Evolutionary conservation across 2,888 invertebrate species (phyloP), one percentile per base, ranked within the genome.

Genomic region (Tipula lateralis): DNA sequence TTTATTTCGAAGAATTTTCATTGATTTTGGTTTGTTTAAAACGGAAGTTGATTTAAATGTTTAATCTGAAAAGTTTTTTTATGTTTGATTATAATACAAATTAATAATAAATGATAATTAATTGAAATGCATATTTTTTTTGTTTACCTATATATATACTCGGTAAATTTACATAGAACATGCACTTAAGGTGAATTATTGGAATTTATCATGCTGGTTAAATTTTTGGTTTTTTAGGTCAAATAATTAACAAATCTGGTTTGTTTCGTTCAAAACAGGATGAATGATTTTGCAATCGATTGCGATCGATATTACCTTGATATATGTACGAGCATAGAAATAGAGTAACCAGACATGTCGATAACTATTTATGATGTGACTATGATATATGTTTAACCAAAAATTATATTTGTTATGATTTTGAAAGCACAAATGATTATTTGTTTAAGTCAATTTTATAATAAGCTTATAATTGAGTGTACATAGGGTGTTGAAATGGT

Each of bases 1-100:
- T 66, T 66, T 66, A 66, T 66, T 66, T 66, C 66, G 24, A 66
- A 66, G 66, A 66, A 66, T 66, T 66, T 24, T 66, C 66, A 66
- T 66, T 66, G 66, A 66, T 66, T 66, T 66, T 19, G 19, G 66
- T 66, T 66, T 66, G 66, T 66, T 66, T 24, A 66, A 66, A 66
- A 66, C 66, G 66, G 66, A 66, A 66, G 66, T 66, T 24, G 66
- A 24, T 66, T 9, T 19, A 66, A 66, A 66, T 24, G 24, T 66
- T n/a, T 66, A 66, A 66, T 66, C 24, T 66, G 24, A 66, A 66
- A 24, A 44, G 16, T 66, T 66, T 24, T 24, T 44, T 44, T 44
- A n/a, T 44, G 5, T 36, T 24, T 24, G 66, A 9, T 24, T 24
- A 66, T 2, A 66, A 66, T 66, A 66, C 24, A 66, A 66, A 66